Evolutionary conservation across 2,797 vertebrate species (phyloP), one percentile per base, ranked within the genome.

Genomic region (Cyclopterus lumpus): DNA sequence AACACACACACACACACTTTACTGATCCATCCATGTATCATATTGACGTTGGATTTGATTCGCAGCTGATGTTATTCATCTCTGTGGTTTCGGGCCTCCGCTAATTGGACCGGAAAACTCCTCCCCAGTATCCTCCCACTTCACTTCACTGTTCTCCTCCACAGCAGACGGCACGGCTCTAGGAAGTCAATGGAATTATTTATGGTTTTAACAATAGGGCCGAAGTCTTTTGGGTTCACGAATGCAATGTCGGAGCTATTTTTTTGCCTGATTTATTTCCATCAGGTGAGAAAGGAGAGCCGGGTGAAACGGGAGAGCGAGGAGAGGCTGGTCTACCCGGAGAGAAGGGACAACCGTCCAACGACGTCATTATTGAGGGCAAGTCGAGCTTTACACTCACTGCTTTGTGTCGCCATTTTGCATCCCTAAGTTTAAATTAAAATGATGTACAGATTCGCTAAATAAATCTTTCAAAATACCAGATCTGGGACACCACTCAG

Each of bases 341-440:
- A 70, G 96, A 97, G 76, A 94, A 94, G 40, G 94, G 93, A 2
- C 94, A 97, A 18, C 90, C 95, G 16, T 96, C 90, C 80, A 97
- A 97, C 4, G 95, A 97, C 0, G 88, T 98, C 71, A 89, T 96
- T 20, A 57, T 93, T 15, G 90, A 97, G 92, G 97, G 98, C 94
- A 87, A 76, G 94, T 22, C 62, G 10, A 73, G 18, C 15, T 30
- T 49, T 12, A 12, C 11, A 8, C 4, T 24, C 7, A 7, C 16
- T 4, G 51, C 10, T 49, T 42, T 28, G 5, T 44, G 20, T 0
- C 64, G 60, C 26, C 2, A 14, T 49, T 44, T 54, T 46, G 28
- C 40, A 53, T 8, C 48, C 22, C 2, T 12, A 30, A 36, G n/a
- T 67, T 49, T 20, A 7, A 53, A 49, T 36, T 5, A 57, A 55